Evolutionary conservation across 2,888 invertebrate species (phyloP), one percentile per base, ranked within the genome.

Genomic region (Eupithecia abbreviata): DNA sequence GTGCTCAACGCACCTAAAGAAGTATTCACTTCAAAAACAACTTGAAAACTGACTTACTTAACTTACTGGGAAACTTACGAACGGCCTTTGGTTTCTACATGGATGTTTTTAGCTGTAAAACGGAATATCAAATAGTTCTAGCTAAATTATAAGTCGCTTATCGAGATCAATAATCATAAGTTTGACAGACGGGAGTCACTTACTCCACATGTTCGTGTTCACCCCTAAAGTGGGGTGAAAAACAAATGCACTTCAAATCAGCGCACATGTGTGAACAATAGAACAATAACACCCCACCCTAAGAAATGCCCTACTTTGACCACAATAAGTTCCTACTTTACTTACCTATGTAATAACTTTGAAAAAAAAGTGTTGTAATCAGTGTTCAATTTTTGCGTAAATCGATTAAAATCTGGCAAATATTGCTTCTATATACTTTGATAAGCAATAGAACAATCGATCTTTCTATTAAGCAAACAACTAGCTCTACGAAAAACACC

Each of bases 201-300:
- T 77, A 74, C 76, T 78, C 77, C 88, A 87, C 86, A 88, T 87
- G 86, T 86, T 84, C 85, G 71, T 73, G 85, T 86, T 84, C 85
- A 71, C 74, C 79, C 76, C 74, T 75, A 68, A 78, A 69, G 71
- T 75, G 84, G 88, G 85, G 84, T 82, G 73, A 80, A 74, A 80
- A 83, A 85, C 84, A 84, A 84, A 81, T 80, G 84, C 85, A 84
- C 83, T 85, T 85, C 82, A 83, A 84, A 82, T 81, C 84, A 89
- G 82, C 79, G 82, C 84, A 89, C 92, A 92, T 92, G 90, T 92
- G 92, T 88, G 87, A 88, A 88, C 88, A 91, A 90, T 89, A 83
- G 85, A 79, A 77, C 82, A 83, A 84, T 82, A 71, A 78, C 79
- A 77, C 85, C 85, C 82, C 80, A 82, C 79, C 82, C 80, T 83